Evolutionary conservation across 2,888 invertebrate genomes (phyloP).

Genomic region (Leptothorax acervorum): DNA sequence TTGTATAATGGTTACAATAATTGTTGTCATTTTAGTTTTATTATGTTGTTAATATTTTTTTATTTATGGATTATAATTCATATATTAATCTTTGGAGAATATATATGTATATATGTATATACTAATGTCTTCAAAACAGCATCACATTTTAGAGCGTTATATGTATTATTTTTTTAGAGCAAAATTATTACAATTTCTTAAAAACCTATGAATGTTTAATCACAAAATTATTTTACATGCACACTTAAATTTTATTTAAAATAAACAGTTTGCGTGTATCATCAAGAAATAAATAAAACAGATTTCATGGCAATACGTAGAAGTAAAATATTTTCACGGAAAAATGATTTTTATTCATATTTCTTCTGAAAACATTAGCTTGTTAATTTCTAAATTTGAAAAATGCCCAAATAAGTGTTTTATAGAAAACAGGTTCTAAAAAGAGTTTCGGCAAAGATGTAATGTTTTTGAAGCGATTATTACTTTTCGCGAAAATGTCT

Average conservation of each 20-base stretch:
- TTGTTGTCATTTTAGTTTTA: not conserved
- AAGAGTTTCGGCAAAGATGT: not conserved
- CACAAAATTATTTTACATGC: not conserved
- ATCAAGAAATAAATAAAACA: not conserved
- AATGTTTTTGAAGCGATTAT: constrained; percentile 4
- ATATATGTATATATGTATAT: too few relatives aligned
- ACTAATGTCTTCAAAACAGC: not conserved
- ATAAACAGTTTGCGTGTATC: not conserved
- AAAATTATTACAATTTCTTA: not conserved
- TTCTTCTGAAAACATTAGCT: not conserved
- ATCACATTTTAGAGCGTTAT: not conserved
- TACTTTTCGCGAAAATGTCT: not conserved
- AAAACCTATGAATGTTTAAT: not conserved
- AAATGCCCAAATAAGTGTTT: not conserved
- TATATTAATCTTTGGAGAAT: not conserved
- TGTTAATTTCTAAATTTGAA: not conserved
- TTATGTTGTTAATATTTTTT: not conserved
- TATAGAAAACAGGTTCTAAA: not conserved
- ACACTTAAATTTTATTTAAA: not conserved
- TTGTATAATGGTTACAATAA: not conserved
- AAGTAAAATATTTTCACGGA: not conserved
- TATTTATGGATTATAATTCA: not conserved
- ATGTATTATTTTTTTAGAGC: not conserved
- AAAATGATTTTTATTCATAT: not conserved
- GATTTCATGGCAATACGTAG: not conserved